Evolutionary conservation across 1,140 invertebrate species (phyloP), one percentile per base, ranked within the genome.

Genomic region (Ditylenchus dipsaci): DNA sequence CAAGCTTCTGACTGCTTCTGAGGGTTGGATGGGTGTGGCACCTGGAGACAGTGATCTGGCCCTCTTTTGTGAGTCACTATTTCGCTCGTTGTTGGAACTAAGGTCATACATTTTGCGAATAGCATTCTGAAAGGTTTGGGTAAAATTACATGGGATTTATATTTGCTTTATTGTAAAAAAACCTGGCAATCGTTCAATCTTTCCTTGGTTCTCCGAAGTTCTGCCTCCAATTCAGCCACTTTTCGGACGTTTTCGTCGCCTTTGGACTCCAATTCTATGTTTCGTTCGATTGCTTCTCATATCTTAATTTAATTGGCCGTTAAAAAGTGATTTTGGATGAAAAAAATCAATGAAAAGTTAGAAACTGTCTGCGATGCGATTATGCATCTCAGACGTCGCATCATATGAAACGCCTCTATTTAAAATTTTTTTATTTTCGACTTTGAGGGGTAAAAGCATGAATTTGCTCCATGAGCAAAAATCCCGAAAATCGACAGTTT

Each of bases 241-340:
- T 78, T 80, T 29, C 79, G 68, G 15, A 63, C 78, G 58, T 68
- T 72, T 53, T 83, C 80, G 67, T 82, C 80, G n/a, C 81, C 79
- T 33, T 67, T 75, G n/a, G 81, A 76, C 57, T 82, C 80, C 17
- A 82, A 63, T 57, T 83, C 75, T 43, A 82, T 82, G 68, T 82
- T 82, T 47, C 81, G 66, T 58, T 82, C 80, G 63, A 82, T 83
- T 0, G 79, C 76, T 61, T 82, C 80, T 70, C 80, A 63, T 82
- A 71, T 58, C 69, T 80, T n/a, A 19, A 71, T 29, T 61, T 7
- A 26, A 19, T 27, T 19, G 3, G 33, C 33, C 11, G 3, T 38
- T 38, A 38, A 11, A 38, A 5, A 26, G 11, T 38, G 3, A 38
- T 38, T 38, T 5, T 38, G 3, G n/a, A n/a, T n/a, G n/a, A n/a